A percentile compares a stretch with the other conserved stretches of the same genome.
These are phyloP conservation scores for Gila robusta DNA, from an alignment of 2,797 vertebrate species.

Conservation along the genomic window DNA sequence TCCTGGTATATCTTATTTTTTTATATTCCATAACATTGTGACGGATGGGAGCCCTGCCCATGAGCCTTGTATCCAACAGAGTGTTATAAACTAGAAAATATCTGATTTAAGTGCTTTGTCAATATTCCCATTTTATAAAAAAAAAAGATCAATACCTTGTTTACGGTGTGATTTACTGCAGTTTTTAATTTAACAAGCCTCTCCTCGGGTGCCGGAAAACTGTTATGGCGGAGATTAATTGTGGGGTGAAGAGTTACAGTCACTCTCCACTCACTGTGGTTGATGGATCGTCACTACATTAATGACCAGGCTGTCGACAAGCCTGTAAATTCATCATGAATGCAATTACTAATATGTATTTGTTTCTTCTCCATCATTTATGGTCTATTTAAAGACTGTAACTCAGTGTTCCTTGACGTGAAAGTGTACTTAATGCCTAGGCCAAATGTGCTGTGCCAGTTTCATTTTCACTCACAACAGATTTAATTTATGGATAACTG, in stretches of 20 bases:
- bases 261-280: constrained; percentile 68
- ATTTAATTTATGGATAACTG: constrained; percentile 28
- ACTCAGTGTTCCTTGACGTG: constrained; percentile 67
- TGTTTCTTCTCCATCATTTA: constrained; percentile 71
- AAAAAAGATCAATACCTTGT: constrained; percentile 71
- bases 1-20: not conserved
- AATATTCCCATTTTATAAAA: constrained; percentile 77
- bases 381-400: constrained; percentile 65
- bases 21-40: constrained; percentile 8
- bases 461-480: constrained; percentile 32
- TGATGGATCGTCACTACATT: constrained; percentile 78
- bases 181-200: constrained; percentile 74
- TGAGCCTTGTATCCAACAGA: constrained; percentile 46
- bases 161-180: constrained; percentile 76
- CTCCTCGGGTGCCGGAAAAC: constrained; percentile 64
- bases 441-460: constrained; percentile 56
- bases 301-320: constrained; percentile 69
- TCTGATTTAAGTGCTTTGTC: constrained; percentile 77
- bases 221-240: constrained; percentile 77
- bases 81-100: constrained; percentile 70
- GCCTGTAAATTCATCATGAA: constrained; percentile 74
- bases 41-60: constrained; percentile 1
- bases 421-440: constrained; percentile 62
- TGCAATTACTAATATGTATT: constrained; percentile 72
- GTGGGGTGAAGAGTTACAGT: constrained; percentile 67